These are phyloP conservation scores for Latrodectus elegans DNA, from an alignment of 2,888 invertebrate species.

Conservation along the genomic window DNA sequence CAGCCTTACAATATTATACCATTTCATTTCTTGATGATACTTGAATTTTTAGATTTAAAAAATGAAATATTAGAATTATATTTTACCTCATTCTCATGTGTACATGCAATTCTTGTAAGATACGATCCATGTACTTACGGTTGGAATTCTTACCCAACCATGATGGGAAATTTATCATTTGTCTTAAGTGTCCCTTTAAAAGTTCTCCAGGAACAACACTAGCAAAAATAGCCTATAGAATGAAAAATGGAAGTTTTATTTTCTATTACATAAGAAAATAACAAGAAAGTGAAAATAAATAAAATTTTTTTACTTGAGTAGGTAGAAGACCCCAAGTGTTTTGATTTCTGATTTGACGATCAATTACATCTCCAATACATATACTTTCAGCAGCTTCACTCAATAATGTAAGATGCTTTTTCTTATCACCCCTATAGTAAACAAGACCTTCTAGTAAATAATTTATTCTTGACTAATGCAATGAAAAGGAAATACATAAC, in stretches of 20 bases:
- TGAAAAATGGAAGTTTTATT: background rate
- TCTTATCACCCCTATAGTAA: constrained; percentile 75
- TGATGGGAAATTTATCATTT: constrained; percentile 90
- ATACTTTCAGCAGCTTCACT: constrained; percentile 90
- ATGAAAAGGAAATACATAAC: no score
- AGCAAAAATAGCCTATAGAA: constrained; percentile 84
- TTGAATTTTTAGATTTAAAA: no score
- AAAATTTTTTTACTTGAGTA: constrained; percentile 77
- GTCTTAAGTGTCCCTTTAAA: constrained; percentile 86
- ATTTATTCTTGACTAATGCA: no score
- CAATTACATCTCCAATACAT: constrained; percentile 89
- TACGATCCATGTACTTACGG: constrained; percentile 85
- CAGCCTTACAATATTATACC: no score
- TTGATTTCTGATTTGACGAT: constrained; percentile 83
- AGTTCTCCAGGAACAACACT: constrained; percentile 92
- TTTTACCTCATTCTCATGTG: constrained; percentile 86
- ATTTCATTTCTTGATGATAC: no score
- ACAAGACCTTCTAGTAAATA: no score
- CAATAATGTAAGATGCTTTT: constrained; percentile 81
- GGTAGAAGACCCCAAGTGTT: constrained; percentile 90
- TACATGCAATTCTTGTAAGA: constrained; percentile 88
- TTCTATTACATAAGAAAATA: background rate
- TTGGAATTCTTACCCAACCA: constrained; percentile 98
- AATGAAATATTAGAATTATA: background rate
- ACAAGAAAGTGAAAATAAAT: background rate